A percentile compares a stretch with the other conserved stretches of the same genome.
Evolutionary conservation across 2,888 invertebrate genomes (phyloP).

Genomic region (Cheilosia vernalis): DNA sequence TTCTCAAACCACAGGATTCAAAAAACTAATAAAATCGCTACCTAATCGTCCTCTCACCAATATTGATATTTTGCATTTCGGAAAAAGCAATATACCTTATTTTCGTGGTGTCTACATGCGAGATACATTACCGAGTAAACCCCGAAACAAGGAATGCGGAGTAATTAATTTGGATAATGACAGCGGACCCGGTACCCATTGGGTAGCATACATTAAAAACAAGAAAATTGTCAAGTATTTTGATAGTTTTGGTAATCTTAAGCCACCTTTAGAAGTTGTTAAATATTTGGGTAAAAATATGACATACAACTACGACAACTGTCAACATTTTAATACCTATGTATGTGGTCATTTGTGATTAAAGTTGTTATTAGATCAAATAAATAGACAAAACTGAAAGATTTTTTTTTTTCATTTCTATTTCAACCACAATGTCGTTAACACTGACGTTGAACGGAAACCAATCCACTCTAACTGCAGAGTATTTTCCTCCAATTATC

Average conservation of each 20-base stretch:
- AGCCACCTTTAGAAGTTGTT: slow-evolving; percentile 78
- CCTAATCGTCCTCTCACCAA: slow-evolving; percentile 75
- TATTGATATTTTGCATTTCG: slow-evolving; percentile 77
- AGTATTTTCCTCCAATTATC: slow-evolving; percentile 58
- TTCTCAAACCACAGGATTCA: no score
- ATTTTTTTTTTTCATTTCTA: slow-evolving; percentile 12
- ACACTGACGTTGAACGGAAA: slow-evolving; percentile 78
- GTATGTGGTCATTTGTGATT: slow-evolving; percentile 79
- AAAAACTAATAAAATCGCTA: no score
- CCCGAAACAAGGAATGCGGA: slow-evolving; percentile 35
- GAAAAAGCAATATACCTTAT: slow-evolving; percentile 75
- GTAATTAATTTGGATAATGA: slow-evolving; percentile 76
- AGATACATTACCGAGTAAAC: slow-evolving; percentile 35
- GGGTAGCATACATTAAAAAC: slow-evolving; percentile 79
- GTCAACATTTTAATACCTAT: slow-evolving; percentile 77
- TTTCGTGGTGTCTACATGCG: slow-evolving; percentile 70
- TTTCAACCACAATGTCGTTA: slow-evolving; percentile 73
- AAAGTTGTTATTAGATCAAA: slow-evolving; percentile 54
- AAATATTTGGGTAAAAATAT: slow-evolving; percentile 76
- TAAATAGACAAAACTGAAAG: slow-evolving; percentile 16
- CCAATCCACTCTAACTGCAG: slow-evolving; percentile 20
- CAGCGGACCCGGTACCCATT: slow-evolving; percentile 78
- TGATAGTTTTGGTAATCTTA: slow-evolving; percentile 80
- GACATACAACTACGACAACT: slow-evolving; percentile 77
- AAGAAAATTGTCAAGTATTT: slow-evolving; percentile 77